Evolutionary conservation across 2,113 vertebrate species (phyloP).

Genomic region (Typhlomys cinereus): DNA sequence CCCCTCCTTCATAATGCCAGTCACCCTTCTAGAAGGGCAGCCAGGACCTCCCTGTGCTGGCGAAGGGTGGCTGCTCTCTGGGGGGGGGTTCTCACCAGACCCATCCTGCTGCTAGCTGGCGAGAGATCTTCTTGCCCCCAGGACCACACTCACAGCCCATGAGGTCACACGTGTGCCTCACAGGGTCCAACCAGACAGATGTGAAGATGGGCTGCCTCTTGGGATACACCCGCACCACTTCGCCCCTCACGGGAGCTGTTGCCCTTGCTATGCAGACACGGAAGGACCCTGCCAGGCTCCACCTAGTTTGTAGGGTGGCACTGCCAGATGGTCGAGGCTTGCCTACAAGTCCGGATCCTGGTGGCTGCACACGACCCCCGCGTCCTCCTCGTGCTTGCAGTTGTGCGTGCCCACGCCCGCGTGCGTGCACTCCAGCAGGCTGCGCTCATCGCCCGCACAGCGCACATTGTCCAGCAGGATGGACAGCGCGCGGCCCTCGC

Average conservation of each 20-base stretch:
- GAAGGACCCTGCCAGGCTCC: background rate
- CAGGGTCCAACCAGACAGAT: accelerated
- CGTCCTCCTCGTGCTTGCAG: constrained; percentile 94
- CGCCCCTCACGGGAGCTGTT: accelerated
- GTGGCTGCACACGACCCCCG: constrained; percentile 90
- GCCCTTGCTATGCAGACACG: background rate
- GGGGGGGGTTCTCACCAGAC: too few species aligned
- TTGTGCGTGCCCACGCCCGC: constrained; percentile 88
- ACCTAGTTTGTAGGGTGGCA: accelerated
- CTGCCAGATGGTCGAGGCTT: accelerated
- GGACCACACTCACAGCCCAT: background rate
- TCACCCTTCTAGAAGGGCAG: background rate
- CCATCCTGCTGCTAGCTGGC: background rate
- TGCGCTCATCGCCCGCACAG: constrained; percentile 89
- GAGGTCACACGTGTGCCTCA: background rate
- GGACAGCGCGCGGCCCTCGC: constrained; percentile 86
- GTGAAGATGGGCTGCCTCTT: background rate
- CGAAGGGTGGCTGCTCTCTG: background rate
- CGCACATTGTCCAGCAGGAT: constrained; percentile 93
- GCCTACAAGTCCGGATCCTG: constrained; percentile 56
- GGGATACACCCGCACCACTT: background rate
- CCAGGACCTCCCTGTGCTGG: background rate
- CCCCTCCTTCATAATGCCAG: background rate
- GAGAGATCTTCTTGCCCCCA: background rate
- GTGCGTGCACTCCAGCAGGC: constrained; percentile 91